Evolutionary conservation across 2,797 vertebrate species (phyloP).

Genomic region (Sebastes diaconus): DNA sequence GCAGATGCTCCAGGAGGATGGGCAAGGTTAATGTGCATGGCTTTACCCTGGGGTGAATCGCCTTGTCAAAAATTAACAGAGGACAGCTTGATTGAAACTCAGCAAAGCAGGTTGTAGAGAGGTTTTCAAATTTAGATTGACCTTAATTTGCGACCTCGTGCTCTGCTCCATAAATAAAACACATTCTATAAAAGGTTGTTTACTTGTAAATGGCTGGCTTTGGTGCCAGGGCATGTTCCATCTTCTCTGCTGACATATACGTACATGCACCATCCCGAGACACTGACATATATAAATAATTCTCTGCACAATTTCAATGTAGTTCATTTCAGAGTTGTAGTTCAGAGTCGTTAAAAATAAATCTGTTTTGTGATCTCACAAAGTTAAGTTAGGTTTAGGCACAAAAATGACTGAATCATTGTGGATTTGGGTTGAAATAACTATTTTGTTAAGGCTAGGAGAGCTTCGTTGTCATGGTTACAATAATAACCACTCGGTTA

Average conservation of each 20-base stretch:
- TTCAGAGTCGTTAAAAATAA: neutral
- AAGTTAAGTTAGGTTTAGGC: neutral
- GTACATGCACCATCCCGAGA: neutral
- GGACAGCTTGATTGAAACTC: constrained; percentile 26
- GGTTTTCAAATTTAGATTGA: constrained; percentile 24
- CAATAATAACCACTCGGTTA: neutral
- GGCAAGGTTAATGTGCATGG: constrained; percentile 69
- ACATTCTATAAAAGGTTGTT: neutral
- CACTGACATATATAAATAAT: neutral
- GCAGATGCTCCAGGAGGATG: constrained; percentile 59
- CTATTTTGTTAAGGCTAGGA: neutral
- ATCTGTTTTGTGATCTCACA: neutral
- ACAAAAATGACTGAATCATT: neutral
- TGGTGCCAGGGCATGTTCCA: neutral
- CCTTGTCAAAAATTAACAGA: constrained; percentile 55
- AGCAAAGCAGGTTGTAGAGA: constrained; percentile 1
- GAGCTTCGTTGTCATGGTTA: neutral
- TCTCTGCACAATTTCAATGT: neutral
- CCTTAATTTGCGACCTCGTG: neutral
- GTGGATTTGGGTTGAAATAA: neutral
- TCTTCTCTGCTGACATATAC: neutral
- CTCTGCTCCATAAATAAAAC: neutral
- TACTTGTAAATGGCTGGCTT: neutral
- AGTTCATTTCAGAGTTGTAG: neutral
- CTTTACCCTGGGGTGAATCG: constrained; percentile 23